Evolutionary conservation across 2,113 vertebrate genomes (phyloP).

Genomic region (Prietella phreatophila): DNA sequence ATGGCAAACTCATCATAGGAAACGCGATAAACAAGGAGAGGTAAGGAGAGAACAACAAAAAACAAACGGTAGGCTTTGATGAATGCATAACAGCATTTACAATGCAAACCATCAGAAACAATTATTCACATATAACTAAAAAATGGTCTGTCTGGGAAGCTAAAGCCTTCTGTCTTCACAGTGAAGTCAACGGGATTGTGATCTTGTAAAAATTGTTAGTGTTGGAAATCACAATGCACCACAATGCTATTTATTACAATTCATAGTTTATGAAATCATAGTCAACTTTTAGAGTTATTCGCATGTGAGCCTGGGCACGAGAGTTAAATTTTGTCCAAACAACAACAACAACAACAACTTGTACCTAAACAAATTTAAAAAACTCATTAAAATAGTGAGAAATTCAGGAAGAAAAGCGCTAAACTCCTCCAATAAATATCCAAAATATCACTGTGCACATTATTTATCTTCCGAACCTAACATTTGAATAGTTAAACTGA

Average conservation of each 20-base stretch:
- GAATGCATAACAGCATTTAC: background rate
- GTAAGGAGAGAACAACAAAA: background rate
- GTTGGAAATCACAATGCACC: background rate
- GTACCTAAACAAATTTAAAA: background rate
- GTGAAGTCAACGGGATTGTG: background rate
- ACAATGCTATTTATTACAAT: background rate
- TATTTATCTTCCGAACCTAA: background rate
- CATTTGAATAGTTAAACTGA: background rate
- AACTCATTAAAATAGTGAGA: background rate
- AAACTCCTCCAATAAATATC: background rate
- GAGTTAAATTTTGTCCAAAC: background rate
- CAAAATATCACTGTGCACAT: background rate
- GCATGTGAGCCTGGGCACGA: background rate
- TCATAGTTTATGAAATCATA: background rate
- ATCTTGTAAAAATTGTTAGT: background rate
- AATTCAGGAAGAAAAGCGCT: background rate
- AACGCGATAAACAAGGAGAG: slow-evolving; percentile 34
- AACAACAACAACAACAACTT: background rate
- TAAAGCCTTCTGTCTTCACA: background rate
- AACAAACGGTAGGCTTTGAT: background rate
- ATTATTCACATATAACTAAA: background rate
- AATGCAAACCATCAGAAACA: background rate
- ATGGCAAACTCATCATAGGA: slow-evolving; percentile 59
- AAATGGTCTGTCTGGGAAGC: background rate
- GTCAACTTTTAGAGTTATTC: background rate